phyloP scores from a whole-genome alignment of 2,888 invertebrate genomes.

The Muschampia plurimacula region DNA sequence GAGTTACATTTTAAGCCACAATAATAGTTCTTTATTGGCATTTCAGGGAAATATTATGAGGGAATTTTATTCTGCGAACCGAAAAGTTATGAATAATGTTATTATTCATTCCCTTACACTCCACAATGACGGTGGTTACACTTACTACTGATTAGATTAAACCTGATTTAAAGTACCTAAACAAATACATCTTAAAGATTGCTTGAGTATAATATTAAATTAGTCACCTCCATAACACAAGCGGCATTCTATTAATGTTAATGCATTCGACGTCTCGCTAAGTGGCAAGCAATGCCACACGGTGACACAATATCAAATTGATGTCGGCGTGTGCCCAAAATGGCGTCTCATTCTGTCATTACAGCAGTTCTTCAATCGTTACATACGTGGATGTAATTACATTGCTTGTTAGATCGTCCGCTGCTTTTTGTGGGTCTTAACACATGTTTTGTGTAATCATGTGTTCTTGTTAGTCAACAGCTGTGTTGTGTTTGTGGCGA shows the following conservation, averaged over 20 bases:
- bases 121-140: too few species aligned
- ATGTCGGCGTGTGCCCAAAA: slow-evolving; percentile 4
- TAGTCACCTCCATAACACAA: neutral
- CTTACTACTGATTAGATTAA: too few species aligned
- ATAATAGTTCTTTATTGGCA: too few species aligned
- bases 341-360: slow-evolving; percentile 1
- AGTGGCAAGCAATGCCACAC: slow-evolving; percentile 2
- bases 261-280: slow-evolving; percentile 6
- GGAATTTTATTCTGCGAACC: too few species aligned
- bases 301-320: slow-evolving; percentile 3
- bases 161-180: too few species aligned
- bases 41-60: too few species aligned
- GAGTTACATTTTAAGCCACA: too few species aligned
- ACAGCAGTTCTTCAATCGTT: neutral
- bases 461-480: neutral
- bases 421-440: neutral
- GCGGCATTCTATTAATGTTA: slow-evolving; percentile 5
- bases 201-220: neutral
- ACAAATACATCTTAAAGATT: neutral
- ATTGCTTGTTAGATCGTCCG: neutral
- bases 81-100: too few species aligned
- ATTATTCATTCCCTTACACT: too few species aligned
- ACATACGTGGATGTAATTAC: slow-evolving; percentile 4
- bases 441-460: slow-evolving; percentile 1
- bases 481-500: neutral